phyloP scores from a whole-genome alignment of 2,797 vertebrate genomes.

The Balearica regulorum region DNA sequence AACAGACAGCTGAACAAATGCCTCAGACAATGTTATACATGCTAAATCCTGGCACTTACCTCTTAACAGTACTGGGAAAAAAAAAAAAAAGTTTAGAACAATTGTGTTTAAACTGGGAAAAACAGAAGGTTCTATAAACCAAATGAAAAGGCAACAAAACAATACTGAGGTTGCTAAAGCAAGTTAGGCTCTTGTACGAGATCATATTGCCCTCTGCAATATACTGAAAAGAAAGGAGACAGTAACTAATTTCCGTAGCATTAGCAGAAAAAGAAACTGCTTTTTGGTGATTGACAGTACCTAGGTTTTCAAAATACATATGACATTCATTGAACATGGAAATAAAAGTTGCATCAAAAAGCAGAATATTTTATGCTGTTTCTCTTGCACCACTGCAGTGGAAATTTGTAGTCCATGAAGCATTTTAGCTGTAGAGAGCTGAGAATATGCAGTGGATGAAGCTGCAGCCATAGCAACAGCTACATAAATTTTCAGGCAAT shows the following conservation, averaged over 20 bases:
- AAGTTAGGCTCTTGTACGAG: not conserved
- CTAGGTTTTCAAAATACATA: not conserved
- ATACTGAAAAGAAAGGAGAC: not conserved
- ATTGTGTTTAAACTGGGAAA: constrained; percentile 43
- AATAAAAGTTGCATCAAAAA: not conserved
- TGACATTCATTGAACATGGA: not conserved
- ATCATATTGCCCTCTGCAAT: not conserved
- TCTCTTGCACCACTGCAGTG: constrained; percentile 21
- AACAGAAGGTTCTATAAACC: not conserved
- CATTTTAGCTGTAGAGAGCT: constrained; percentile 30
- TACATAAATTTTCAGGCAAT: constrained; percentile 34
- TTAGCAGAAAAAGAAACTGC: not conserved
- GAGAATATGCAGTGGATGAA: constrained; percentile 35
- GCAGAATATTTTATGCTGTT: not conserved
- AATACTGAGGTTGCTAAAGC: not conserved
- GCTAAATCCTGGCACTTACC: constrained; percentile 60
- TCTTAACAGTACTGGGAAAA: not conserved
- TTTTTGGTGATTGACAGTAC: not conserved
- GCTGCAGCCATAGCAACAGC: constrained; percentile 55
- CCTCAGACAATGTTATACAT: constrained; percentile 70
- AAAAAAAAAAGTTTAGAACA: constrained; percentile 54
- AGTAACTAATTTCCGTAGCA: not conserved
- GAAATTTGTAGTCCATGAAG: constrained; percentile 51
- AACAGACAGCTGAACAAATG: constrained; percentile 75
- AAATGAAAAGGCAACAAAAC: constrained; percentile 2